A percentile compares a stretch with the other conserved stretches of the same genome.
Conservation (phyloP, 2,113 vertebrate genomes). For the Microcebus murinus region DNA sequence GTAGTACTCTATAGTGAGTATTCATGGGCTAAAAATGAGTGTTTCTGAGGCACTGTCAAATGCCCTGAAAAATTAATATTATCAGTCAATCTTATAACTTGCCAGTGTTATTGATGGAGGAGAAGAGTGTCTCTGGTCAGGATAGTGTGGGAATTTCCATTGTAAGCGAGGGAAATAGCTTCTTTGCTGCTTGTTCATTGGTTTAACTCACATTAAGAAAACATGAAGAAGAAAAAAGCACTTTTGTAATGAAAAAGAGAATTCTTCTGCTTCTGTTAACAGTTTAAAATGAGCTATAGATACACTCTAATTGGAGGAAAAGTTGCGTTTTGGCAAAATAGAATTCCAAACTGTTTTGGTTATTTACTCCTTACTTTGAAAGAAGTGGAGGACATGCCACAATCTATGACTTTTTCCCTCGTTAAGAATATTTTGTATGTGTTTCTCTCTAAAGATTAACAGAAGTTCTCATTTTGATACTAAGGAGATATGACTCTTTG, state of each 20-base stretch:
- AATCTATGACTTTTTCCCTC: background rate
- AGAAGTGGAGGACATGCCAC: background rate
- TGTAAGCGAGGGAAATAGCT: background rate
- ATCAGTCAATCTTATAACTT: background rate
- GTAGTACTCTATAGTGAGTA: background rate
- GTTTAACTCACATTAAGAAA: background rate
- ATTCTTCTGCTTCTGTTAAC: background rate
- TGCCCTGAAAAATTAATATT: background rate
- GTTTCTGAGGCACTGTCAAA: background rate
- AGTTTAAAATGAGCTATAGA: background rate
- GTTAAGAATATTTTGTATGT: background rate
- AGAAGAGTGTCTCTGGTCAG: too few species aligned
- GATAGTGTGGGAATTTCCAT: too few species aligned
- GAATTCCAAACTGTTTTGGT: background rate
- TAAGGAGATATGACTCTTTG: background rate
- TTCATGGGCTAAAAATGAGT: background rate
- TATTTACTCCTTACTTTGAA: background rate
- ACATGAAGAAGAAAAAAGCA: background rate
- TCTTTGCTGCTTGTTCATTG: background rate
- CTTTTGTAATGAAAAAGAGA: conserved; percentile 7
- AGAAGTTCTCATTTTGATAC: background rate
- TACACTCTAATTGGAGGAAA: background rate
- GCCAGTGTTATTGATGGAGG: background rate
- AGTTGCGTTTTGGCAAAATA: background rate
- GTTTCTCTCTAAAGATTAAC: background rate